Evolutionary conservation across 64 coral and sea anemone genomes (phyloP).

Genomic region (Astreopora myriophthalma): DNA sequence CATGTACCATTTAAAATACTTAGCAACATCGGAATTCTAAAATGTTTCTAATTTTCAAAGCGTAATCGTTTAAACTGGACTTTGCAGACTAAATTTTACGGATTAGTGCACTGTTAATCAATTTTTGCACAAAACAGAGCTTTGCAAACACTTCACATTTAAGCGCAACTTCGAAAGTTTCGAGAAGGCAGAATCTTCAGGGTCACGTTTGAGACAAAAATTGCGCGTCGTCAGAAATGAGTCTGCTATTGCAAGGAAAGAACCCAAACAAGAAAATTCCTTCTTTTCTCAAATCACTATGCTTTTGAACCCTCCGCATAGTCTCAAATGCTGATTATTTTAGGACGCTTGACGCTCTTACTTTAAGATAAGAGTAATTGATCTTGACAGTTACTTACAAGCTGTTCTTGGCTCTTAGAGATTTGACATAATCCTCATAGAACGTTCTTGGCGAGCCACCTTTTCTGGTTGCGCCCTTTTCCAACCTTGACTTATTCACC

Average conservation of each 20-base stretch:
- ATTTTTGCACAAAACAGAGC: slow-evolving; percentile 12
- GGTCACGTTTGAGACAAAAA: neutral
- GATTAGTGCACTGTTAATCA: slow-evolving; percentile 28
- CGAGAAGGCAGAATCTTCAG: neutral
- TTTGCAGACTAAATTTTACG: slow-evolving; percentile 25
- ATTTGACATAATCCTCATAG: neutral
- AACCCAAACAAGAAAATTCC: neutral
- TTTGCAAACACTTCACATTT: neutral
- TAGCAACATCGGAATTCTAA: slow-evolving; percentile 49
- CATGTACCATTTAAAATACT: neutral
- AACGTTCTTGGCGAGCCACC: neutral
- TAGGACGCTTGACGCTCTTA: neutral
- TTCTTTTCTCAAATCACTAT: neutral
- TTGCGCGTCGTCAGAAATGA: neutral
- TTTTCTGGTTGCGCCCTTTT: neutral
- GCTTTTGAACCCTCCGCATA: neutral
- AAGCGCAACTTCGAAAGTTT: neutral
- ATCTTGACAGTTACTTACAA: neutral
- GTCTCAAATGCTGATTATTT: neutral
- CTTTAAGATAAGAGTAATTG: neutral
- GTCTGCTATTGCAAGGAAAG: neutral
- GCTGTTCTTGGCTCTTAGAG: neutral
- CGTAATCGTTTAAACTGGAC: slow-evolving; percentile 33
- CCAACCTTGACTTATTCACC: neutral
- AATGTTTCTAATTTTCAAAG: slow-evolving; percentile 27